Evolutionary conservation across 2,113 vertebrate species (phyloP), one percentile per base, ranked within the genome.

Genomic region (Caranx melampygus): DNA sequence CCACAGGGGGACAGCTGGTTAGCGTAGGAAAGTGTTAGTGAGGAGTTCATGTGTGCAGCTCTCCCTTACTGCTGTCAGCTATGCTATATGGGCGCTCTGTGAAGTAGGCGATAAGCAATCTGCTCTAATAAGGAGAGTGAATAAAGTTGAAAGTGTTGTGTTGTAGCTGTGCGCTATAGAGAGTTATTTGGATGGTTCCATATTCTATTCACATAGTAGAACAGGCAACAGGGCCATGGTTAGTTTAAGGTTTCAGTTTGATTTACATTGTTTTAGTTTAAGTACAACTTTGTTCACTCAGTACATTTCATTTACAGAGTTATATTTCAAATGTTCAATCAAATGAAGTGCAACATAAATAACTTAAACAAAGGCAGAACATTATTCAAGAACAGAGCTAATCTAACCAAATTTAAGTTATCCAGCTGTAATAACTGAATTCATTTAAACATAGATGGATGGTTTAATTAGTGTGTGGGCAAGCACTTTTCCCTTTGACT

Each of bases 1-100:
- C 93, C 92, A 91, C 92, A 87, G 92, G 92, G 89, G 90, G 88
- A 92, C 89, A 87, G 89, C 86, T 92, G 89, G 92, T 92, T 90
- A 93, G 87, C 55, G 86, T 82, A 92, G 89, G 85, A 88, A 90
- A 86, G 91, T 84, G 91, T 91, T 90, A 91, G 93, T 78, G 88
- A 92, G 86, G 85, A 88, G 90, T 91, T 91, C 84, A 90, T 91
- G 83, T 88, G 79, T 91, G 78, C 86, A 77, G 79, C 79, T 88
- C 77, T 82, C 79, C 80, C 85, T 87, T 83, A 92, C 85, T 85
- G 87, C 92, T 90, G 93, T 92, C 91, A 91, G 88, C 87, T 63
- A 85, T 88, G 87, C 81, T 90, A 60, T 90, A 90, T 84, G 87
- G 86, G 79, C 49, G 49, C 84, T 91, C 90, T 91, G 87, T 89